These are phyloP conservation scores for Elysia crispata DNA, from an alignment of 2,888 invertebrate species.

Conservation along the genomic window DNA sequence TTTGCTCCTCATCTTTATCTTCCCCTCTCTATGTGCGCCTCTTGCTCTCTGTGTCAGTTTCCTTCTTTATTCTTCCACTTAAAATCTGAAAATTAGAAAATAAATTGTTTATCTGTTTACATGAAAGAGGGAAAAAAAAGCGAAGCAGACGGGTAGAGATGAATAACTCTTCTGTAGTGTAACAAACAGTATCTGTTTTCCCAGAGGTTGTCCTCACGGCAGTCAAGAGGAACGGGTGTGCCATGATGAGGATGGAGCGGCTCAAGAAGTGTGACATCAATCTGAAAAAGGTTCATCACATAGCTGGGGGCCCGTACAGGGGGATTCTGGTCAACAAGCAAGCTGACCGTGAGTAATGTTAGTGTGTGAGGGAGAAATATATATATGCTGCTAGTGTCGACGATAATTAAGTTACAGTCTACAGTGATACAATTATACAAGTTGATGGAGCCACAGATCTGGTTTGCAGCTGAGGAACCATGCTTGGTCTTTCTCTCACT, in stretches of 20 bases:
- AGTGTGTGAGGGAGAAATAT: too few species aligned
- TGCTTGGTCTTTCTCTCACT: too few species aligned
- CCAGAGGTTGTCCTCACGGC: constrained; percentile 72
- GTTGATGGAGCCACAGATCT: too few species aligned
- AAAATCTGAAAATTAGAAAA: neutral
- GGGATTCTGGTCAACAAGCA: constrained; percentile 70
- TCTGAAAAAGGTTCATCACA: constrained; percentile 62
- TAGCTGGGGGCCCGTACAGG: constrained; percentile 69
- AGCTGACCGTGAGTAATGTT: constrained; percentile 52
- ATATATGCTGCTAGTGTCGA: too few species aligned
- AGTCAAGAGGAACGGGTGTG: constrained; percentile 61
- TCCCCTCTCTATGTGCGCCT: neutral
- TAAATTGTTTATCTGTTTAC: too few species aligned
- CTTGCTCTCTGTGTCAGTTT: neutral
- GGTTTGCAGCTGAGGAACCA: too few species aligned
- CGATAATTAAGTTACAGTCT: too few species aligned
- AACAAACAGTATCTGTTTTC: too few species aligned
- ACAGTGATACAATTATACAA: too few species aligned
- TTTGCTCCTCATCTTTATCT: neutral
- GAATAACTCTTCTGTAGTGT: neutral
- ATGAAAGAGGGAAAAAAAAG: too few species aligned
- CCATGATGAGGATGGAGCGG: constrained; percentile 67
- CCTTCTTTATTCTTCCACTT: neutral
- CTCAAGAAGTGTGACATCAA: constrained; percentile 60
- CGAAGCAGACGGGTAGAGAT: neutral